Base-by-base conservation (phyloP, 1,140 invertebrate genomes). In the Magallana ariakensis region DNA sequence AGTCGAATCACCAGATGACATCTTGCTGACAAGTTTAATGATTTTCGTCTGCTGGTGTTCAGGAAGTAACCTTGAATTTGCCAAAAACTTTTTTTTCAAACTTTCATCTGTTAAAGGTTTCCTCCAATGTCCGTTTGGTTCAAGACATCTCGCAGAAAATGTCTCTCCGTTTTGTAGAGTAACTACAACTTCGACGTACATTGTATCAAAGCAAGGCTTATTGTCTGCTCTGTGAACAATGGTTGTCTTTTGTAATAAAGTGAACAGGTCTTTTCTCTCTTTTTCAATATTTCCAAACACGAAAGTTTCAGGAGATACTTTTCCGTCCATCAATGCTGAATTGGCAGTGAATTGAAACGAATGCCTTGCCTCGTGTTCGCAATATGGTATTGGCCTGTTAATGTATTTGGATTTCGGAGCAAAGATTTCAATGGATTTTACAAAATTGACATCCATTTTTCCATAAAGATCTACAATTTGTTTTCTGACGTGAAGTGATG, bases 261-360 rank as follows among this genome's bases (percentile, higher is more conserved):
- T 80, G 53, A 84, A 26, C 15, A 93, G 87, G n/a, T 87, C 62
- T 6, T 87, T 80, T 57, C 92, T 84, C 11, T 66, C 53, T 53
- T 88, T 84, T 58, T 86, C 33, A 15, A 58, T 84, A 62, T 88
- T 15, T 54, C 86, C 57, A 70, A 89, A 92, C 15, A 11, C 33
- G 15, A 75, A 88, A 33, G 89, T 91, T 57, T 90, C 88, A 0
- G 91, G 89, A 58, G 88, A 85, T 7, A 93, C 89, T 10, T 88
- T 75, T 5, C 92, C 92, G 58, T 93, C 92, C 15, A 93, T 81
- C 15, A 93, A 70, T 8, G 91, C 91, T 2, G 90, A 91, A 83
- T 90, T 91, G n/a, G 89, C 86, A 16, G 89, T 92, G 81, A 93
- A 93, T 89, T 93, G 92, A 62, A 93, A 93, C 2, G 92, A 93